Evolutionary conservation across 1,140 invertebrate species (phyloP).

Genomic region (Oryctes rhinoceros): DNA sequence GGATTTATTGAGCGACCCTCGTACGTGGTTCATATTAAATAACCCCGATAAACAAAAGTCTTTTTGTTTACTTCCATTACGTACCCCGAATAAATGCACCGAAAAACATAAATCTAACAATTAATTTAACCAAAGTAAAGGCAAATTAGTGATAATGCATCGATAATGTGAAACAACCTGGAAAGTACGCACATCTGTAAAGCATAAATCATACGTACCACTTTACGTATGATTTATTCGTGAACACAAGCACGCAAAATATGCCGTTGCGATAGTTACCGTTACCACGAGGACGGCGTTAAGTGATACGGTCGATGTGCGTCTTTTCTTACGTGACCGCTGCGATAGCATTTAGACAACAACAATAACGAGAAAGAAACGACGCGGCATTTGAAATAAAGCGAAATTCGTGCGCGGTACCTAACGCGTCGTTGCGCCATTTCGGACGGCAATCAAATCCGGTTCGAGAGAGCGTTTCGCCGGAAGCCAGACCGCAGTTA

Average conservation of each 20-base stretch:
- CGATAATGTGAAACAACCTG: too few species aligned
- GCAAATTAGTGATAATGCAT: too few species aligned
- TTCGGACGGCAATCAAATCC: slow-evolving; percentile 20
- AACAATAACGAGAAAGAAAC: background rate
- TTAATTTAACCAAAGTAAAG: too few species aligned
- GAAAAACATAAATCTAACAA: too few species aligned
- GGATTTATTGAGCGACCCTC: too few species aligned
- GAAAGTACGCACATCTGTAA: too few species aligned
- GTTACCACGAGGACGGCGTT: background rate
- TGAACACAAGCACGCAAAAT: background rate
- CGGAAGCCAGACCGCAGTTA: slow-evolving; percentile 28
- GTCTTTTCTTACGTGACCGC: background rate
- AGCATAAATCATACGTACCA: background rate
- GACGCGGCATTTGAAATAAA: background rate
- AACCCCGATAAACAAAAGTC: too few species aligned
- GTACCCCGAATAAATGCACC: too few species aligned
- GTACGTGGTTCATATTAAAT: too few species aligned
- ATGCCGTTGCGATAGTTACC: background rate
- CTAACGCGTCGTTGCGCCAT: background rate
- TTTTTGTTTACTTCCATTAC: too few species aligned
- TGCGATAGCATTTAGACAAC: background rate
- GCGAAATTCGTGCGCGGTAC: background rate
- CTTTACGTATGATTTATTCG: background rate
- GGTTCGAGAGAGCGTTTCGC: slow-evolving; percentile 1
- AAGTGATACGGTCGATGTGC: background rate